Base-by-base conservation (phyloP, 2,113 vertebrate species). In the Macaca nemestrina region DNA sequence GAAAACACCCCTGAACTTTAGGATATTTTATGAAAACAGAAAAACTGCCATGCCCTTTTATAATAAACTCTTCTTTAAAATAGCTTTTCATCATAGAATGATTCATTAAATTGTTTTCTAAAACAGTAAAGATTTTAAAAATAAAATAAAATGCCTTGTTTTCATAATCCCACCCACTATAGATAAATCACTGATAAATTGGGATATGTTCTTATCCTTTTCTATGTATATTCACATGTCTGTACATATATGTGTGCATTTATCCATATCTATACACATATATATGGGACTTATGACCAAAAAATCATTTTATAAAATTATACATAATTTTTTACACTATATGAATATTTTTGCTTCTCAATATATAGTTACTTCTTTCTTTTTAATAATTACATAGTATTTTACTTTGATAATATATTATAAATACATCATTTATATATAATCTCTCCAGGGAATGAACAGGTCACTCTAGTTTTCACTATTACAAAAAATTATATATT, bases 281-380 rank as follows among this genome's bases (percentile, higher is more conserved):
- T 68, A 67, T 85, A 50, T 68, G n/a, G 78, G 20, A 13, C 32
- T 91, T 80, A 88, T 23, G 67, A 45, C 23, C 52, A 79, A 92
- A 96, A 88, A 72, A 50, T 11, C 32, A 92, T 70, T 80, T 55
- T 80, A 68, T 13, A 87, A n/a, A 92, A 94, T 70, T 90, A 90
- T 9, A 91, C 23, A n/a, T 83, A 87, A 57, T 30, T 52, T 83
- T 84, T 72, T 61, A 59, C 18, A 43, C 18, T 50, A n/a, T n/a
- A 6, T 59, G 32, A 43, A 68, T 5, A 85, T 52, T 81, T 96
- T 88, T 89, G 73, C 8, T 52, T 84, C 5, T 6, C 38, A 88
- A 76, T 45, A 78, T 52, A 50, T 50, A 92, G 2, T 68, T 73
- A 45, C 2, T 57, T 52, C 38, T 94, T 93, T 76, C 67, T 82